Conservation (phyloP, 2,113 vertebrate genomes). For the Siphamia tubifer region DNA sequence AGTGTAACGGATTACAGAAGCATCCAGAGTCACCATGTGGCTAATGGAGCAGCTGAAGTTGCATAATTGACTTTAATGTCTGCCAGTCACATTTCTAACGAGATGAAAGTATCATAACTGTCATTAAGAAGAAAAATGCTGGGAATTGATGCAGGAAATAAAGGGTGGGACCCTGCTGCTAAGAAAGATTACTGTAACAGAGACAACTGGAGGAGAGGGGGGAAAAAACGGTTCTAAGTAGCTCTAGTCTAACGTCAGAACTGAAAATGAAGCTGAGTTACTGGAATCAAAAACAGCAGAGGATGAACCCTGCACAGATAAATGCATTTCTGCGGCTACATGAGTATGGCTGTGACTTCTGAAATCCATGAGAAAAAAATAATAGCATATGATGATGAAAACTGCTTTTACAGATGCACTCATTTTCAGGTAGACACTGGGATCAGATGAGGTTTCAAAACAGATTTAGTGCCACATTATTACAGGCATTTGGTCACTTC, state of each 20-base stretch:
- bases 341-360: neutral
- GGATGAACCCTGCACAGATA: neutral
- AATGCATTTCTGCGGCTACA: neutral
- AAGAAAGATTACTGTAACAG: neutral
- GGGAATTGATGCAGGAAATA: neutral
- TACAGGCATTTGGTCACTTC: neutral
- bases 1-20: neutral
- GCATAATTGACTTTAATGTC: neutral
- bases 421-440: neutral
- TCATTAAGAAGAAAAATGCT: neutral
- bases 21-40: neutral
- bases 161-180: neutral
- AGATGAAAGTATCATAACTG: neutral
- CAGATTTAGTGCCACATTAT: neutral
- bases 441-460: neutral
- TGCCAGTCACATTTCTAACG: slow-evolving; percentile 18
- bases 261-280: slow-evolving; percentile 18
- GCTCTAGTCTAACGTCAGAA: neutral
- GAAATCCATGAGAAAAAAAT: neutral
- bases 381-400: neutral
- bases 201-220: neutral
- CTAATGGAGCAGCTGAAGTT: slow-evolving; percentile 7
- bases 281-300: neutral
- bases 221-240: neutral
- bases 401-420: neutral